Evolutionary conservation across 2,113 vertebrate genomes (phyloP), one percentile per base, ranked within the genome.

Genomic region (Micromys minutus): DNA sequence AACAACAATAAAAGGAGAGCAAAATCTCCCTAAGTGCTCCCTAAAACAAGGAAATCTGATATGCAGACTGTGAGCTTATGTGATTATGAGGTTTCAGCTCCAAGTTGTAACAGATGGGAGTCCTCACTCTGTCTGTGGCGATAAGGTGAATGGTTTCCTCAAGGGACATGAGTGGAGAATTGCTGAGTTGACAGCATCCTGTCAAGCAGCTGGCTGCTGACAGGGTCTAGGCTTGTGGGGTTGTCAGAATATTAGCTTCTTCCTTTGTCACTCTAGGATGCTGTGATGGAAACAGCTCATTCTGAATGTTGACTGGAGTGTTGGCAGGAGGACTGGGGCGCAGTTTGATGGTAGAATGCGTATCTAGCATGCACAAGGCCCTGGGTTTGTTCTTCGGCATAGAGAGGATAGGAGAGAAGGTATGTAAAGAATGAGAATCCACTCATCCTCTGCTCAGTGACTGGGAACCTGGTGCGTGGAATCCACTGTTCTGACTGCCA

Each of bases 41-140:
- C 97, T 91, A 86, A 98, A 95, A 96, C 90, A 93, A 93, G 67
- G 92, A 87, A 94, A 89, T 96, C 95, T 95, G 95, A 96, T 97
- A 93, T 96, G 97, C 97, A 98, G 98, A 89, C 97, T 31, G 87
- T 96, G 97, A 94, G 57, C 87, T 97, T 94, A 79, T 19, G 59
- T 96, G 95, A 90, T 97, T 90, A 98, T 0, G 85, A 98, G 95
- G 84, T 94, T 88, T 96, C 39, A 52, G 97, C 98, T 96, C 97
- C 94, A 97, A 97, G 96, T 95, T 92, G 88, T 29, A 98, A 96
- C 98, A 98, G 98, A 98, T 98, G 98, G 98, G 97, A 61, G 94
- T 90, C 86, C 59, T 91, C 88, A 10, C 85, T 95, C 96, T 97
- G 94, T 98, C 94, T 98, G 95, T 93, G 97, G 98, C 96, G 98